These are phyloP conservation scores for Brienomyrus brachyistius DNA, from an alignment of 2,113 vertebrate species.

Conservation along the genomic window DNA sequence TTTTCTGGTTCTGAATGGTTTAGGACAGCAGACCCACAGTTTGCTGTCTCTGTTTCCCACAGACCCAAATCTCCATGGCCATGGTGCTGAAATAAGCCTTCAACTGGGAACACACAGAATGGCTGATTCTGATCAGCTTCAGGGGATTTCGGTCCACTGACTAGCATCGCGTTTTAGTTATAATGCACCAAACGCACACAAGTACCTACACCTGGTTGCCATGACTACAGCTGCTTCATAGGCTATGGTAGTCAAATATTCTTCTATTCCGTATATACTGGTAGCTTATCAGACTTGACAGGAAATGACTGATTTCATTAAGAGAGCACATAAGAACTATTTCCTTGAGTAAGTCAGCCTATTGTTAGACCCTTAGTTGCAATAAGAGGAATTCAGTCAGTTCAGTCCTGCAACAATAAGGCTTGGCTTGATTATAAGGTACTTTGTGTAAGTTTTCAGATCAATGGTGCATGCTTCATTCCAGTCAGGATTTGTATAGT, in stretches of 20 bases:
- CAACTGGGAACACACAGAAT: not conserved
- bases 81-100: not conserved
- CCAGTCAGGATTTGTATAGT: not conserved
- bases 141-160: not conserved
- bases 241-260: constrained; percentile 5
- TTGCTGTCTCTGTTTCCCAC: not conserved
- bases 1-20: not conserved
- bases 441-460: not conserved
- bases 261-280: not conserved
- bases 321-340: not conserved
- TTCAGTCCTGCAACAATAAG: not conserved
- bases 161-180: not conserved
- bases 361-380: not conserved
- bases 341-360: not conserved
- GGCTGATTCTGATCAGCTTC: not conserved
- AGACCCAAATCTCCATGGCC: not conserved
- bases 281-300: not conserved
- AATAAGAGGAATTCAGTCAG: not conserved
- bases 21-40: not conserved
- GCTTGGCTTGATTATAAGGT: not conserved
- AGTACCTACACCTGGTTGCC: constrained; percentile 37
- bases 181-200: not conserved
- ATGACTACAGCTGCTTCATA: constrained; percentile 42
- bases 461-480: not conserved
- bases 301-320: not conserved